Base-by-base conservation (phyloP, 2,113 vertebrate species). In the Mastomys natalensis region DNA sequence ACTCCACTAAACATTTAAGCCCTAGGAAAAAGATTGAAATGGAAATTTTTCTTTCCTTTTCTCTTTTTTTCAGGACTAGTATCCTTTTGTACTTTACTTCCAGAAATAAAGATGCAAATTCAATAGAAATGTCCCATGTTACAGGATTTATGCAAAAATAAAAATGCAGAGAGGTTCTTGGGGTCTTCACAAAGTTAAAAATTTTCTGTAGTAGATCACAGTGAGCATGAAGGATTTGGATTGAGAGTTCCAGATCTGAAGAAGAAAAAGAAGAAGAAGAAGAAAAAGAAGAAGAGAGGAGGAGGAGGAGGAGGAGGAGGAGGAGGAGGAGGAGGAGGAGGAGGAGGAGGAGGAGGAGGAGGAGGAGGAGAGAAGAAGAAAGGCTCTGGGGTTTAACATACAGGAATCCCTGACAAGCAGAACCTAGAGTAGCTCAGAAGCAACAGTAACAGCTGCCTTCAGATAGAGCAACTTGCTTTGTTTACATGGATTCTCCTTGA, bases 81-180 rank as follows among this genome's bases (percentile, higher is more conserved):
- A 31, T 76, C 1, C 11, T 93, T 76, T 72, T 73, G 37, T 94
- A 72, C 80, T 66, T 81, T 21, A 34, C 53, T 76, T 76, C 31
- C 72, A 72, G 51, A 9, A 76, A 60, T 43, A 62, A 89, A 85
- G 29, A 87, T 29, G 3, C n/a, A 84, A 95, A 64, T 88, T 81
- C 84, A 48, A 66, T 62, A 31, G 58, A 81, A 95, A 92, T 53
- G n/a, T 43, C 31, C 29, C 3, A 37, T 29, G 26, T 76, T 12
- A 60, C 31, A 10, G 34, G 17, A 85, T 87, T 92, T 85, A 60
- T 48, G 73, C 40, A 34, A 43, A 87, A 70, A 11, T 51, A 94
- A 74, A 66, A 66, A 48, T 82, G 26, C 16, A 12, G 26, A 89
- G 68, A 43, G 21, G 62, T 6, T 70, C 5, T 26, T 89, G 17